Evolutionary conservation across 23 tunicate genomes (phyloP).

Genomic region (Styela plicata): DNA sequence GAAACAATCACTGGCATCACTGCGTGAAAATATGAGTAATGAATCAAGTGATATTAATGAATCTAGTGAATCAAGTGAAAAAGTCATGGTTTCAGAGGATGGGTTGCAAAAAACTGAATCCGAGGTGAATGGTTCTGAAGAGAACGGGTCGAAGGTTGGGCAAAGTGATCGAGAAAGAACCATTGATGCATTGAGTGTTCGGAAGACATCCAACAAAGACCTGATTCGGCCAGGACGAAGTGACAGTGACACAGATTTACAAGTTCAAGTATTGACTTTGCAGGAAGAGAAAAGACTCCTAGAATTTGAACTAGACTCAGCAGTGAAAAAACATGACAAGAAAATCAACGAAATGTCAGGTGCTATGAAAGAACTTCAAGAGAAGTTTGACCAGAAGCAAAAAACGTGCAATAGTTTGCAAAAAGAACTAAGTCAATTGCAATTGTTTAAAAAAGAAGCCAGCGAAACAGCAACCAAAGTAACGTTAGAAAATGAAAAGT

Average conservation of each 20-base stretch:
- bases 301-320: slow-evolving; percentile 51
- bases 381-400: slow-evolving; percentile 71
- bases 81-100: not conserved
- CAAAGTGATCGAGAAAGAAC: not conserved
- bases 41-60: not conserved
- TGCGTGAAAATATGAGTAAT: not conserved
- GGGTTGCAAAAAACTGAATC: not conserved
- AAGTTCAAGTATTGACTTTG: slow-evolving; percentile 53
- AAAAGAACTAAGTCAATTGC: slow-evolving; percentile 18
- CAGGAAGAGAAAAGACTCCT: slow-evolving; percentile 61
- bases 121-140: not conserved
- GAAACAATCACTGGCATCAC: slow-evolving; percentile 30
- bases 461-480: not conserved
- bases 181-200: not conserved
- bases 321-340: slow-evolving; percentile 21
- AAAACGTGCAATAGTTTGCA: slow-evolving; percentile 29
- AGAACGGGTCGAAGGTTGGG: not conserved
- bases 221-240: not conserved
- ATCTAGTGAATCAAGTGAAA: not conserved
- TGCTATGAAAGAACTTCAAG: slow-evolving; percentile 55
- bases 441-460: slow-evolving; percentile 22
- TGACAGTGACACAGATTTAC: slow-evolving; percentile 33
- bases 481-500: not conserved
- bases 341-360: slow-evolving; percentile 60
- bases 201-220: not conserved